Base-by-base conservation (phyloP, 1,140 invertebrate genomes). In the Cyclina sinensis region DNA sequence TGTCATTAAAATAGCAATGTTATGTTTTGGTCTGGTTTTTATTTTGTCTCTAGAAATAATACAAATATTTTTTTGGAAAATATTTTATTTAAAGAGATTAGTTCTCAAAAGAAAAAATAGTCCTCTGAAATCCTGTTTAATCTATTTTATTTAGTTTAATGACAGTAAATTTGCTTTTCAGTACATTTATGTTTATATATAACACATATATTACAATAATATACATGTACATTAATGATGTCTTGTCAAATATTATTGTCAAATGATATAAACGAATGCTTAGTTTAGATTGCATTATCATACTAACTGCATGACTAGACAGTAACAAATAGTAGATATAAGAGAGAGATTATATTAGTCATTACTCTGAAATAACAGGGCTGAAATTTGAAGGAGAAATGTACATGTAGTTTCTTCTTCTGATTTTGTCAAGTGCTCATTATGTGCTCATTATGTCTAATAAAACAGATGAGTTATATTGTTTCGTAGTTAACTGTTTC, bases 281-380 rank as follows among this genome's bases (percentile, higher is more conserved):
- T 78, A 78, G 74, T 78, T 7, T 78, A 78, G 74, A 78, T 5
- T 35, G 30, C 65, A 70, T 62, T 30, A 43, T 12, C 1, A 39
- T 78, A 78, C 74, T 78, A 78, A 78, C 46, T 32, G 74, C 74
- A 78, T 78, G 74, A 21, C 30, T 78, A 78, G 43, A 46, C 14
- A 48, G 74, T 70, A 32, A 12, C 4, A 18, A 27, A 27, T 78
- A 32, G 11, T 48, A n/a, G 54, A 51, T n/a, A 78, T 32, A 48
- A 5, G 12, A 73, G 73, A 65, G 11, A 65, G 24, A 65, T 65
- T 65, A 30, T 30, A 4, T 37, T 70, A 27, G 14, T 3, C 7
- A 9, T 70, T n/a, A 43, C 14, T 43, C 14, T 43, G 5, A 43
- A 43, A 43, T 43, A 43, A 30, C 32, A 70, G 27, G 65, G 27